Evolutionary conservation across 1,140 invertebrate genomes (phyloP), one percentile per base, ranked within the genome.

Genomic region (Orius laevigatus): DNA sequence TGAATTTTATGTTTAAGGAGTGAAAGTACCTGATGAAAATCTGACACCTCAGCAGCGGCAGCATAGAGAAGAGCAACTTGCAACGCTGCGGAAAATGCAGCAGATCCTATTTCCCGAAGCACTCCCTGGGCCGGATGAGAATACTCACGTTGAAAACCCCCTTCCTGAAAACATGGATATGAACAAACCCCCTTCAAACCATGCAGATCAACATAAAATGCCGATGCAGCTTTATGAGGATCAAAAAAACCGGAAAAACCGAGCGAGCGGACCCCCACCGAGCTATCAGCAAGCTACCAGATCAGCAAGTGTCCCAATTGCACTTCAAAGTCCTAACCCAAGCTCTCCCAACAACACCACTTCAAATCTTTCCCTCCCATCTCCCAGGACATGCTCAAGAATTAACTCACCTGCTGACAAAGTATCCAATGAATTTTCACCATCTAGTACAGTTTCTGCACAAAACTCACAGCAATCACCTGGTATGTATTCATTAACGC

Each of bases 11-110:
- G 25, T 45, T 45, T 25, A 48, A 60, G 82, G 82, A 59, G 83
- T 88, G 9, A 89, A 91, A 74, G 81, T 92, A 57, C 90, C 90
- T 51, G 89, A 96, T 70, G 91, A 95, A 70, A 92, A 95, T 66
- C 70, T 96, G 53, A 98, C 92, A 46, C 90, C 91, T 18, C 87
- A 95, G 65, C 92, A 98, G 64, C 74, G 88, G 45, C 86, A 92
- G 49, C 87, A 92, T 59, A 71, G 92, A 47, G 89, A 93, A 66
- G 86, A 90, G 62, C 84, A 92, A 57, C 68, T 96, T 18, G 90
- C 89, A 4, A 89, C 81, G 34, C 72, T 97, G 51, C 73, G 84
- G 45, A 91, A 92, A 70, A 88, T 97, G 76, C 83, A 92, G 56
- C 81, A 89, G 61, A 78, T 94, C 68, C 66, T 95, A 25, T 89